These are phyloP conservation scores for Sialia sialis DNA, from an alignment of 2,113 vertebrate species.

Conservation along the genomic window DNA sequence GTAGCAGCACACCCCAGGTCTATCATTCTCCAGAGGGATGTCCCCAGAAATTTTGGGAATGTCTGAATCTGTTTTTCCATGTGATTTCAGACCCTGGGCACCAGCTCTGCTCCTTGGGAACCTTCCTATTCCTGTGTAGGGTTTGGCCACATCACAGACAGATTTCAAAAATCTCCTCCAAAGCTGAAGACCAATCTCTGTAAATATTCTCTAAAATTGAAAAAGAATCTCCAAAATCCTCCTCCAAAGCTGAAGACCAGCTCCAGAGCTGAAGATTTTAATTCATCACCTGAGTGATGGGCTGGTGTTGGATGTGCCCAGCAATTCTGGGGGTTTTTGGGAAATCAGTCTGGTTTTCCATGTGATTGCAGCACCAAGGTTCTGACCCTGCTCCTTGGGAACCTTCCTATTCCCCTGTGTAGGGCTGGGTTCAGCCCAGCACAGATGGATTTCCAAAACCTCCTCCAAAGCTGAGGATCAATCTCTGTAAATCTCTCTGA, in stretches of 20 bases:
- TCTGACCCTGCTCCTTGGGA: background rate
- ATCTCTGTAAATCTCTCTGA: background rate
- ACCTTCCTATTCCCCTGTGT: background rate
- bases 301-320: background rate
- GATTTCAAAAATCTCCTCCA: background rate
- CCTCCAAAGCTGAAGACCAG: background rate
- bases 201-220: background rate
- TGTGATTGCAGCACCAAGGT: background rate
- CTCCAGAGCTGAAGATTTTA: background rate
- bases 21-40: background rate
- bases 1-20: background rate
- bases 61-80: fast-evolving
- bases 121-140: fast-evolving
- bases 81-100: background rate
- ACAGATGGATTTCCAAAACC: background rate
- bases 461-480: too few relatives aligned
- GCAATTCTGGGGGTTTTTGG: background rate
- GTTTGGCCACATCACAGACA: background rate
- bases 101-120: background rate
- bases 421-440: background rate
- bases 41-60: background rate
- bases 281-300: background rate
- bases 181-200: background rate
- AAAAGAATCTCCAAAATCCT: background rate
- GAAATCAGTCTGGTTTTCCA: background rate